Evolutionary conservation across 1,140 invertebrate species (phyloP).

Genomic region (Solenopsis fugax): DNA sequence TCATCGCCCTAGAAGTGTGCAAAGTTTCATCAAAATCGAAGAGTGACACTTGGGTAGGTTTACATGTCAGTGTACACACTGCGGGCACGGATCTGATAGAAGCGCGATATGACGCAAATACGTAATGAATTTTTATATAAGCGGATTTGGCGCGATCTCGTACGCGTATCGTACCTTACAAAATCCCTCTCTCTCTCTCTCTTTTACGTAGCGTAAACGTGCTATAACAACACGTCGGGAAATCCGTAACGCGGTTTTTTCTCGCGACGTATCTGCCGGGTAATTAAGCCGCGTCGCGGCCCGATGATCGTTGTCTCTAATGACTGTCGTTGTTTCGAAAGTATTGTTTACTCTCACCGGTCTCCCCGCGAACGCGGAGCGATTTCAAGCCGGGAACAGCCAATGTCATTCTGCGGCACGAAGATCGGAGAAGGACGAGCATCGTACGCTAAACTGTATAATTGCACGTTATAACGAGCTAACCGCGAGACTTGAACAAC

Average conservation of each 20-base stretch:
- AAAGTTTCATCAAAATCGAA: no score
- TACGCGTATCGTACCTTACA: neutral
- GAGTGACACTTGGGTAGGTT: no score
- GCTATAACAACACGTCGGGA: neutral
- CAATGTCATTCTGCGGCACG: neutral
- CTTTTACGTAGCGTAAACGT: neutral
- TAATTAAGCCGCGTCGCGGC: slow-evolving; percentile 34
- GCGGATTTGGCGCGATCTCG: neutral
- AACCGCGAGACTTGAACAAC: slow-evolving; percentile 15
- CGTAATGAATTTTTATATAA: slow-evolving; percentile 25
- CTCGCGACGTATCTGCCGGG: neutral
- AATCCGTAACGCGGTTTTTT: slow-evolving; percentile 31
- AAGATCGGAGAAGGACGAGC: neutral
- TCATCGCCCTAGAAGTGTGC: no score
- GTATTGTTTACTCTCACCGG: slow-evolving; percentile 21
- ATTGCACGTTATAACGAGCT: neutral
- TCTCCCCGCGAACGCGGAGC: neutral
- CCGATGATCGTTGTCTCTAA: neutral
- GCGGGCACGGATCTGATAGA: slow-evolving; percentile 1
- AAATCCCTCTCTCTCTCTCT: neutral
- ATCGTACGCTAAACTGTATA: slow-evolving; percentile 6
- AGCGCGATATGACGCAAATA: neutral
- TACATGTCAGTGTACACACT: slow-evolving; percentile 9
- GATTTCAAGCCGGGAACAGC: neutral
- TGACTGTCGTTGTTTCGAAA: slow-evolving; percentile 27